These are phyloP conservation scores for Tilapia sparmanii DNA, from an alignment of 2,113 vertebrate genomes.

Conservation along the genomic window DNA sequence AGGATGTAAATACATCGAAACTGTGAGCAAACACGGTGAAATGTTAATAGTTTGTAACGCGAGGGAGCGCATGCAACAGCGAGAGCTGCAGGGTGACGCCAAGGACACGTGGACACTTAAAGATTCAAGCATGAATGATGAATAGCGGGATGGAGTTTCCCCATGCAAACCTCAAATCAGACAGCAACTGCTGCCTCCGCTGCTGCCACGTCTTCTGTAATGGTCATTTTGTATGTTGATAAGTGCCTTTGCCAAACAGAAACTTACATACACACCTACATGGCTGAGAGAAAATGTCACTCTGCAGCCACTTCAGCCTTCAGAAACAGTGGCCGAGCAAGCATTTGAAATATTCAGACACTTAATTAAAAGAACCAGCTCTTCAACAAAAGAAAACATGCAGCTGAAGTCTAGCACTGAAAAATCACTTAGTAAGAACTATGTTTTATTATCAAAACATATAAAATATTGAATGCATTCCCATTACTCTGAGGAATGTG, in stretches of 20 bases:
- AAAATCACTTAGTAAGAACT: neutral
- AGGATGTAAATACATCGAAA: constrained; percentile 46
- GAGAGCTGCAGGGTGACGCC: neutral
- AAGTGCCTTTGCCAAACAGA: neutral
- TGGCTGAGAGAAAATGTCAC: neutral
- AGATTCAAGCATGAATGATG: constrained; percentile 20
- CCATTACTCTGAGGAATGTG: neutral
- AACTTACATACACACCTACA: neutral
- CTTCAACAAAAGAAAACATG: neutral
- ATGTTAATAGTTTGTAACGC: neutral
- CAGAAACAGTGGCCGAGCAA: neutral
- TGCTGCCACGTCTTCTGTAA: neutral
- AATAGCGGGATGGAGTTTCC: constrained; percentile 30
- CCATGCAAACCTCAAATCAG: neutral
- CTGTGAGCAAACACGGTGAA: neutral
- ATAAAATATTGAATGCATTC: neutral
- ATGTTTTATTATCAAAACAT: neutral
- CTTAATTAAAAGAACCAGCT: neutral
- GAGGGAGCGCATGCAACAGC: neutral
- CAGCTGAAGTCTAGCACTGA: neutral
- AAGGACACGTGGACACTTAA: neutral
- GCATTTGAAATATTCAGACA: neutral
- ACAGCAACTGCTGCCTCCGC: neutral
- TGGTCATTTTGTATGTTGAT: neutral
- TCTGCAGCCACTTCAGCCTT: neutral